phyloP scores from a whole-genome alignment of 2,888 invertebrate genomes.

The Xestia ashworthii region DNA sequence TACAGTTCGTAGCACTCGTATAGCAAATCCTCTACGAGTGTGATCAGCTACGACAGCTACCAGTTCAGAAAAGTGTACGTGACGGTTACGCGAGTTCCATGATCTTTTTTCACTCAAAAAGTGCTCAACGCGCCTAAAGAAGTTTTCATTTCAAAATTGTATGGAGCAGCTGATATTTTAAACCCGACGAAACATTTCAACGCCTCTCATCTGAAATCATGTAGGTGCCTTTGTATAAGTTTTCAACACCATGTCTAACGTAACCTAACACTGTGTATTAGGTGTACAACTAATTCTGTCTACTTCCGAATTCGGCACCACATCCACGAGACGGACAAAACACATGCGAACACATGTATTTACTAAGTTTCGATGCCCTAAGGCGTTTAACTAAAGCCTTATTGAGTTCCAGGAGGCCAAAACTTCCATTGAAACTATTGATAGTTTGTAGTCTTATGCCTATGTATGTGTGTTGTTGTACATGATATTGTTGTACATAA shows the following conservation, averaged over 20 bases:
- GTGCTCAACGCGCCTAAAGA: no score
- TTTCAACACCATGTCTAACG: neutral
- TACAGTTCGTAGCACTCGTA: no score
- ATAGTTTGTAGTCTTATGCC: conserved; percentile 31
- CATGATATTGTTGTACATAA: conserved; percentile 10
- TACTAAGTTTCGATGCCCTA: conserved; percentile 32
- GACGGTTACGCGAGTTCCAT: no score
- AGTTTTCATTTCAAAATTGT: no score
- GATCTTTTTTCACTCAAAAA: no score
- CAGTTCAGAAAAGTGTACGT: no score
- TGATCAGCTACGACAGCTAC: no score
- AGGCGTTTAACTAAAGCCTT: conserved; percentile 26
- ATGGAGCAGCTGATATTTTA: neutral
- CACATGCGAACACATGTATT: conserved; percentile 12
- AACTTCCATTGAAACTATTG: conserved; percentile 31
- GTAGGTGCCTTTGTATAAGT: neutral
- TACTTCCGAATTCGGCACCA: neutral
- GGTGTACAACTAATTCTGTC: neutral
- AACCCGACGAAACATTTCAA: neutral
- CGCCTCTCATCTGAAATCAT: neutral
- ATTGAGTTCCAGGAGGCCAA: conserved; percentile 14
- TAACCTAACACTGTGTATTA: neutral
- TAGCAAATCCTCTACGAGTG: no score
- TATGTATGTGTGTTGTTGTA: conserved; percentile 10
- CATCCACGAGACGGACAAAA: neutral